phyloP scores from a whole-genome alignment of 1,140 invertebrate species.

The Frieseomelitta varia region DNA sequence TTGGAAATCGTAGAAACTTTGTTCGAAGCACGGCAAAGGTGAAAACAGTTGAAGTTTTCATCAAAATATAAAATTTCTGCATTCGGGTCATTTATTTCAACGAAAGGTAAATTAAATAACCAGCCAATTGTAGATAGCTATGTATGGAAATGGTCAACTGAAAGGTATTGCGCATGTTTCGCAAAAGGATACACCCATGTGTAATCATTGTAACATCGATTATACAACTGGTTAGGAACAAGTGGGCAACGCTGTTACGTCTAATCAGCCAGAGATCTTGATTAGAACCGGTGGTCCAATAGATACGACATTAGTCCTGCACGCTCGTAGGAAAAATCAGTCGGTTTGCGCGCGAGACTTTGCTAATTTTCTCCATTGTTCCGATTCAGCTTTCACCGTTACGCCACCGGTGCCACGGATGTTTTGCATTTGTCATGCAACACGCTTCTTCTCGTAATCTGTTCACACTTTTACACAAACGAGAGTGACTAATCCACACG shows the following conservation, averaged over 20 bases:
- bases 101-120: background rate
- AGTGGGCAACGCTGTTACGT: background rate
- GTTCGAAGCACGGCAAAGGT: too few relatives aligned
- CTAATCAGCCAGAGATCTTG: background rate
- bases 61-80: background rate
- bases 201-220: background rate
- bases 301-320: too few relatives aligned
- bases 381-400: slow-evolving; percentile 21
- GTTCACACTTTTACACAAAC: background rate
- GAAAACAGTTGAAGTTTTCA: background rate
- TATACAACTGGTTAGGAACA: slow-evolving; percentile 18
- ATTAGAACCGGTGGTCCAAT: background rate
- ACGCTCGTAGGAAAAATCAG: background rate
- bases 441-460: background rate
- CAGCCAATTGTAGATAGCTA: background rate
- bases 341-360: background rate
- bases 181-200: background rate
- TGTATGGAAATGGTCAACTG: background rate
- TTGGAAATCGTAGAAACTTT: background rate
- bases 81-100: too few relatives aligned
- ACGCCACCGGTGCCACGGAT: background rate
- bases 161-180: background rate
- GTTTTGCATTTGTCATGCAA: background rate
- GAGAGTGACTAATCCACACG: background rate
- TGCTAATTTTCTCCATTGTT: slow-evolving; percentile 28